Evolutionary conservation across 2,113 vertebrate genomes (phyloP), one percentile per base, ranked within the genome.

Genomic region (Numenius arquata): DNA sequence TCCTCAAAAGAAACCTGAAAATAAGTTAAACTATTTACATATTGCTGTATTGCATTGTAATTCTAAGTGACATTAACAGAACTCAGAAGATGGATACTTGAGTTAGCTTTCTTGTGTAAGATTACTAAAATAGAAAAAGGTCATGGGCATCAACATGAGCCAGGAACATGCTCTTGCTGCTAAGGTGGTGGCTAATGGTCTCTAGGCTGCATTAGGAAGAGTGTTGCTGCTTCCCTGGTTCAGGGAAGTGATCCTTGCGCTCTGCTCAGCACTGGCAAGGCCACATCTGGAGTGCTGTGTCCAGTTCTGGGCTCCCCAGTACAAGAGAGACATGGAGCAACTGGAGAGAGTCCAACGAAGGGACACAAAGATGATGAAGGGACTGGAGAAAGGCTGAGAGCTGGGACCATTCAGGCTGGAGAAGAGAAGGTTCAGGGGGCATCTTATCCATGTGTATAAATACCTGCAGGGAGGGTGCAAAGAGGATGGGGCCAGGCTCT

Each of bases 141-240:
- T 82, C 22, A 38, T 30, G 58, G 75, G 41, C 29, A 11, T 85
- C 62, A 67, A 4, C 6, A 3, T 36, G 58, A 84, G n/a, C 52
- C 66, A 88, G 5, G 32, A 62, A 8, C 0, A 0, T 79, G 43
- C 38, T n/a, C 48, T 59, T 72, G 71, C 67, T 2, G 2, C 43
- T 77, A 12, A 48, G 25, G 20, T 25, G 18, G 53, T 6, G 9
- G 17, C 20, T 83, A 38, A 34, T 67, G 32, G 22, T 86, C 10
- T 71, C 50, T 47, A 45, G 36, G 16, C 58, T 88, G 34, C 12
- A 7, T 83, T 79, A 58, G 22, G 15, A 59, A 15, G 5, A 27
- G 5, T 30, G 20, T 58, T 94, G 30, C 15, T 34, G 52, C 50
- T 12, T 52, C 40, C 50, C 14, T 52, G 34, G 6, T 25, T 76